Evolutionary conservation across 2,113 vertebrate genomes (phyloP), one percentile per base, ranked within the genome.

Genomic region (Psophia crepitans): DNA sequence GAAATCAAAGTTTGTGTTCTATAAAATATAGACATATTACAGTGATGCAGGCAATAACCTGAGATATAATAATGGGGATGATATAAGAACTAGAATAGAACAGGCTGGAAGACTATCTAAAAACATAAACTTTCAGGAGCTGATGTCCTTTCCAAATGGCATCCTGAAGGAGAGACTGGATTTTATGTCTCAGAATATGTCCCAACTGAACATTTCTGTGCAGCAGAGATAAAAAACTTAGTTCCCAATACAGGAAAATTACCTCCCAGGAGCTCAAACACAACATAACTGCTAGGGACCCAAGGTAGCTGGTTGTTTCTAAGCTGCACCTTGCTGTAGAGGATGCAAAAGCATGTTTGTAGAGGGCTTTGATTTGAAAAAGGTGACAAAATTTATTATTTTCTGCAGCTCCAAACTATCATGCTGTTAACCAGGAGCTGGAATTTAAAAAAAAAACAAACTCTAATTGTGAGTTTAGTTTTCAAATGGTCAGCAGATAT

Each of bases 1-100:
- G 79, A 80, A 91, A 70, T 93, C 81, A 88, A 93, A 87, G 54
- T 90, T 90, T 85, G 75, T 97, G 66, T 94, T 94, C 84, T 91
- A 73, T 95, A 84, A 89, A 89, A 83, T 94, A 90, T 2, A 73
- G 90, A 58, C n/a, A 19, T 79, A 83, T 57, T 89, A 54, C 65
- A 85, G 57, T 80, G 66, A 89, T 93, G 39, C 27, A 85, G 66
- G 70, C 33, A 78, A 80, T 84, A 87, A 93, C n/a, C 30, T 89
- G 78, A 85, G 74, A 51, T 91, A 65, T 39, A 94, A 73, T 85
- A 78, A 91, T 21, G n/a, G 41, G 20, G 8, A 73, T 77, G 74
- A 85, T 73, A 85, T 46, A 76, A 90, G 81, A 63, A 85, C 81
- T 79, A 71, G 75, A 95, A 87, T 19, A 73, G 74, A 92, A 61